Percentiles rank a stretch among this genome's conserved stretches.
phyloP scores from a whole-genome alignment of 2,888 invertebrate genomes.

The Dolomedes plantarius region DNA sequence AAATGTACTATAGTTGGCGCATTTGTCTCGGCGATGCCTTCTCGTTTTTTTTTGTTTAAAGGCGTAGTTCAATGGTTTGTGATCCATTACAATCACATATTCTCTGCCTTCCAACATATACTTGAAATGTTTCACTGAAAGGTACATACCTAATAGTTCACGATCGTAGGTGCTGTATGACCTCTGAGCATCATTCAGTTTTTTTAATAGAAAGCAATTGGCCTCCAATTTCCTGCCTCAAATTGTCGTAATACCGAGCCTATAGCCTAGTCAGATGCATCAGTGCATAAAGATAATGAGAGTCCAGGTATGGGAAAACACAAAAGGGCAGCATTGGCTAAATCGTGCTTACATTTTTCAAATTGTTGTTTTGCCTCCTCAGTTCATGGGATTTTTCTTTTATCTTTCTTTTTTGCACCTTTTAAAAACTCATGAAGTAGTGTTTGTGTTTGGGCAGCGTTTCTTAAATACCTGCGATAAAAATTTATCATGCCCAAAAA shows the following conservation, averaged over 20 bases:
- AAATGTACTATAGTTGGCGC: not conserved
- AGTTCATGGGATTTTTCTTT: constrained; percentile 1
- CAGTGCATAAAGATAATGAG: not conserved
- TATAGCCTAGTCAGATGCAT: too few species aligned
- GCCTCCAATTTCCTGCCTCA: not conserved
- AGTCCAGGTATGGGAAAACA: too few species aligned
- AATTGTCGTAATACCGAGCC: too few species aligned
- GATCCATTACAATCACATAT: not conserved
- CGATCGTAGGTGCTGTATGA: not conserved
- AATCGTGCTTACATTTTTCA: too few species aligned
- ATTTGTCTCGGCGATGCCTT: not conserved
- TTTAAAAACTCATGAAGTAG: too few species aligned
- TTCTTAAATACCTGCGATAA: too few species aligned
- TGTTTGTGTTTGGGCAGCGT: too few species aligned
- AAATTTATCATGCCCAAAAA: too few species aligned
- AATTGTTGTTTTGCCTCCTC: not conserved
- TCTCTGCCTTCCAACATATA: constrained; percentile 3
- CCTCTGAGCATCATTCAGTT: too few species aligned
- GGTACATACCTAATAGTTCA: not conserved
- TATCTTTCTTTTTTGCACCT: too few species aligned
- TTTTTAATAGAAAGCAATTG: too few species aligned
- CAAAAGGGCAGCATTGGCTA: too few species aligned
- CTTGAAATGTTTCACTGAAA: not conserved
- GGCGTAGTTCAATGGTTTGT: constrained; percentile 6
- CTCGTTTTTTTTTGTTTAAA: not conserved